Evolutionary conservation across 1,140 invertebrate species (phyloP), one percentile per base, ranked within the genome.

Genomic region (Papilio xuthus): DNA sequence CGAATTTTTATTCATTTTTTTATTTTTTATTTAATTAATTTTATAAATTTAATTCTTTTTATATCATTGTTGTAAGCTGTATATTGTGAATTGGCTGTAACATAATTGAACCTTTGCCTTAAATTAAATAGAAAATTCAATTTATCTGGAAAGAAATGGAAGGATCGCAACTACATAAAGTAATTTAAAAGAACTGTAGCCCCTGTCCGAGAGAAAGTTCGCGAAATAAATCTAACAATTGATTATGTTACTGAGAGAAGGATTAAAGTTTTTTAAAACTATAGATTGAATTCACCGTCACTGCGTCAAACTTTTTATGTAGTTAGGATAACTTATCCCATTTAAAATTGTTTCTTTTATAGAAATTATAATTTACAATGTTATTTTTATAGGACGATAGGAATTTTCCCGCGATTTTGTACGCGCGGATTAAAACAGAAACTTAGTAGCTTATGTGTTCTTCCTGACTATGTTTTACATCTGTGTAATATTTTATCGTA

Each of bases 161-260:
- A 28, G 60, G 26, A 67, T 67, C 60, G 60, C 26, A 67, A 32
- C 60, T 67, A 63, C 28, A 67, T 26, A 67, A 67, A 67, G 60
- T 67, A 67, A 67, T 67, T 67, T 67, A 67, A 67, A 67, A 67
- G 60, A 67, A 67, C 56, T 60, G 56, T 67, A 67, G 26, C 60
- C 60, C 3, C 60, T 67, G 60, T 32, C 60, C 60, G 60, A 67
- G 60, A 26, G 60, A 67, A 67, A 67, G 12, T 67, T 67, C 26
- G 12, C 28, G 60, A 67, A 67, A 67, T 67, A 67, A 67, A 67
- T 67, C 60, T 67, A 67, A 67, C 60, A 67, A 67, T 67, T 67
- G 60, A 67, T 67, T 67, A 67, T 67, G 60, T 67, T 67, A 67
- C 60, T 67, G 60, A 67, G 60, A 67, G 32, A 67, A 67, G 60